Base-by-base conservation (phyloP, 2,113 vertebrate genomes). In the Amphiprion ocellaris region DNA sequence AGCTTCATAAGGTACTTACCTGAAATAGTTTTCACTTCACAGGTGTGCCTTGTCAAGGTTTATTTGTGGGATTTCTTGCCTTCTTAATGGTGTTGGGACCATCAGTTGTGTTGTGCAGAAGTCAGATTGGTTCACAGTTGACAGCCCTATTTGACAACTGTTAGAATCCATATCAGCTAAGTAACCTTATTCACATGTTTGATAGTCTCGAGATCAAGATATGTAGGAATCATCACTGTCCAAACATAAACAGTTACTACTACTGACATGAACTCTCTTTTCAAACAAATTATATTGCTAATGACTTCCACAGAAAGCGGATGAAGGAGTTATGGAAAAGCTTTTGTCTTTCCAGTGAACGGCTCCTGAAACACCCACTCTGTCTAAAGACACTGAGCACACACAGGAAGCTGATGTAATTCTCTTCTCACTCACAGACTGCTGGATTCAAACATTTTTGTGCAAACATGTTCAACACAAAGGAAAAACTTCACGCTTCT, bases 351-450 rank as follows among this genome's bases (percentile, higher is more conserved):
- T 41, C 12, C 16, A 37, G 21, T 24, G 44, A 58, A 16, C 14
- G 47, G 24, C 21, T 23, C 1, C 56, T 39, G 39, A 63, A 72
- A 50, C 3, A 5, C 49, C 44, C 33, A 49, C 1, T 28, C 19
- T 58, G 16, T 55, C 23, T 41, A 37, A 54, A 70, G 69, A 56
- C 59, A 37, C 12, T 24, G 23, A 11, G 63, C 33, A 60, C 50
- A 64, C 21, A 37, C 19, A 78, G 12, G 23, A 33, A 61, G 59
- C 58, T 62, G 63, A 59, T 66, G 41, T 19, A 33, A 12, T 26
- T 44, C 9, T 16, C 37, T 28, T 17, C 39, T 77, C 41, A 21
- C 49, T 11, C 41, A 44, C 37, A 65, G 59, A 33, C 68, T 76
- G 68, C 44, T 70, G 19, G 69, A 77, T 66, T 49, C 26, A 26